Evolutionary conservation across 1,140 invertebrate genomes (phyloP).

Genomic region (Drosophila chauvacae): DNA sequence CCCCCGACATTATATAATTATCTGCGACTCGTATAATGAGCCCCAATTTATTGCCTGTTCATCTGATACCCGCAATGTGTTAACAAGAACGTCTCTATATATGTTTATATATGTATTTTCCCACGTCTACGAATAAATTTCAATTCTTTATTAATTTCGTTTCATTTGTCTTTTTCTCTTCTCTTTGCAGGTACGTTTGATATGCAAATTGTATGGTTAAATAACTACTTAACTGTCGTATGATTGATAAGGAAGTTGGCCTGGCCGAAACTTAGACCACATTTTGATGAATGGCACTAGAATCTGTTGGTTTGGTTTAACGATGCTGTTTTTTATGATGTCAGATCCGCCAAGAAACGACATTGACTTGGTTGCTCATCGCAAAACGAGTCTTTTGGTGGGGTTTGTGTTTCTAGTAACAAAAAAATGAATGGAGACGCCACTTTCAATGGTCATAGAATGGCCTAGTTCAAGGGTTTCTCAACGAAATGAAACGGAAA

Average conservation of each 20-base stretch:
- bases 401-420: neutral
- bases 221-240: conserved; percentile 39
- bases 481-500: neutral
- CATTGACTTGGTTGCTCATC: conserved; percentile 24
- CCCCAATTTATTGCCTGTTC: conserved; percentile 49
- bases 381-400: conserved; percentile 27
- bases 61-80: conserved; percentile 47
- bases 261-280: conserved; percentile 18
- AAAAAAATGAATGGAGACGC: neutral
- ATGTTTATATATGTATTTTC: conserved; percentile 35
- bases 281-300: conserved; percentile 56
- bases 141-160: conserved; percentile 55
- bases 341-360: conserved; percentile 22
- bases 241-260: conserved; percentile 76
- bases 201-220: conserved; percentile 52
- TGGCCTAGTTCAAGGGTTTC: neutral
- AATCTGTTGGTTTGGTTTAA: conserved; percentile 19
- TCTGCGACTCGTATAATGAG: conserved; percentile 33
- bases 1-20: conserved; percentile 47
- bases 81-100: conserved; percentile 42
- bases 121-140: conserved; percentile 51
- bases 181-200: conserved; percentile 60
- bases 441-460: neutral
- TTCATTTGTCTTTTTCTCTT: conserved; percentile 36
- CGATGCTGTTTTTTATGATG: conserved; percentile 22